Evolutionary conservation across 1,140 invertebrate species (phyloP).

Genomic region (Coptotermes formosanus): DNA sequence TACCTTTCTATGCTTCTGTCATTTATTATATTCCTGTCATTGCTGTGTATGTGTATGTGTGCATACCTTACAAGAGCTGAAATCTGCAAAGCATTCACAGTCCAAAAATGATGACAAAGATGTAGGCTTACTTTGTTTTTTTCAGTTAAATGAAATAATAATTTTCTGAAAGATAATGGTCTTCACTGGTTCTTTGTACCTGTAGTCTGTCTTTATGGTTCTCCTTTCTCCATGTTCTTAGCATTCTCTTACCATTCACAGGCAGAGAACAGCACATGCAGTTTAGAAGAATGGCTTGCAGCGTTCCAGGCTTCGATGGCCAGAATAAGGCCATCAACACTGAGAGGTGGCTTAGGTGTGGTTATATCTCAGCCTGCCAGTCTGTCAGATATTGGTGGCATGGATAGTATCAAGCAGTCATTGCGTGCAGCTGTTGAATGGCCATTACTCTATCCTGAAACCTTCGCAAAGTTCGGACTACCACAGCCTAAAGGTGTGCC

Average conservation of each 20-base stretch:
- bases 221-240: too few species aligned
- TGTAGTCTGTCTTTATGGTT: too few species aligned
- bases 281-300: slow-evolving; percentile 29
- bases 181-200: too few species aligned
- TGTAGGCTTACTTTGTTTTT: too few species aligned
- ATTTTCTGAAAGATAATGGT: too few species aligned
- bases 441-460: slow-evolving; percentile 61
- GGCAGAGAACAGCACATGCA: neutral
- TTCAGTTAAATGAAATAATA: too few species aligned
- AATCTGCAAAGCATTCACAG: too few species aligned
- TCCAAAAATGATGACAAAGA: too few species aligned
- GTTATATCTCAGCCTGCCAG: slow-evolving; percentile 50
- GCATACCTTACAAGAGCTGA: too few species aligned
- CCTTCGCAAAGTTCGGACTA: slow-evolving; percentile 60
- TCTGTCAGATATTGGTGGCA: slow-evolving; percentile 66
- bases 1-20: too few species aligned
- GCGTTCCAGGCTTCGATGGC: slow-evolving; percentile 43
- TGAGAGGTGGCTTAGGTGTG: slow-evolving; percentile 55
- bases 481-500: slow-evolving; percentile 53
- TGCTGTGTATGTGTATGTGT: too few species aligned
- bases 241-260: neutral
- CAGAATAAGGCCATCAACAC: slow-evolving; percentile 52
- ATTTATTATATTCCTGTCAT: too few species aligned
- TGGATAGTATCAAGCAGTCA: slow-evolving; percentile 59
- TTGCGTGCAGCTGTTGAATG: slow-evolving; percentile 63